These are phyloP conservation scores for Pocillopora meandrina DNA, from an alignment of 92 coral and sea anemone species.

Conservation along the genomic window DNA sequence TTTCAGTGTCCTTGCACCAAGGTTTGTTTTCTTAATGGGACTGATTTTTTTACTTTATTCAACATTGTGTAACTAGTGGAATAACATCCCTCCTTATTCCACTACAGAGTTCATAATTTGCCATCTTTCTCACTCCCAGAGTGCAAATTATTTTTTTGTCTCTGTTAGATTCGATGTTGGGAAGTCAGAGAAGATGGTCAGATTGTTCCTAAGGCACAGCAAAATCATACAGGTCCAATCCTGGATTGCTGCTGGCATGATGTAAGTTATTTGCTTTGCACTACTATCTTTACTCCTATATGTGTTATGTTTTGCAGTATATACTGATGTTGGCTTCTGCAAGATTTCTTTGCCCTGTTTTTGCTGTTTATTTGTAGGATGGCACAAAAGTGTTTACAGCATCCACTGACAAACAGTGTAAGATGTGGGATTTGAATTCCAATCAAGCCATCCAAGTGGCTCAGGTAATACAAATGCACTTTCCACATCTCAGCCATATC, in stretches of 20 bases:
- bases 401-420: conserved; percentile 91
- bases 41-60: too few relatives aligned
- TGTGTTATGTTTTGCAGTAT: neutral
- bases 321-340: neutral
- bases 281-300: neutral
- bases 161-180: conserved; percentile 92
- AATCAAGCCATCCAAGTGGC: conserved; percentile 95
- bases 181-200: conserved; percentile 92
- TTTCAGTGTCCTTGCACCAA: too few relatives aligned
- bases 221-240: conserved; percentile 89
- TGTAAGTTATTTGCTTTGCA: conserved; percentile 56
- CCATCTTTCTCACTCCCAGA: too few relatives aligned
- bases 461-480: conserved; percentile 63
- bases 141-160: neutral
- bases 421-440: conserved; percentile 95
- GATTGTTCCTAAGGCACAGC: conserved; percentile 92
- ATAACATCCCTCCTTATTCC: too few relatives aligned
- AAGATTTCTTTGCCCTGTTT: conserved; percentile 12
- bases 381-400: conserved; percentile 98
- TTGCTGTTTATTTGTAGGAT: conserved; percentile 72
- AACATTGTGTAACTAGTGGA: too few relatives aligned
- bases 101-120: too few relatives aligned
- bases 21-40: too few relatives aligned
- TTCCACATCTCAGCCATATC: neutral
- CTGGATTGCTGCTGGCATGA: conserved; percentile 96